Percentiles rank a stretch among this genome's conserved stretches.
phyloP scores from a whole-genome alignment of 2,888 invertebrate genomes.

The Cryptocheilus praepositus region DNA sequence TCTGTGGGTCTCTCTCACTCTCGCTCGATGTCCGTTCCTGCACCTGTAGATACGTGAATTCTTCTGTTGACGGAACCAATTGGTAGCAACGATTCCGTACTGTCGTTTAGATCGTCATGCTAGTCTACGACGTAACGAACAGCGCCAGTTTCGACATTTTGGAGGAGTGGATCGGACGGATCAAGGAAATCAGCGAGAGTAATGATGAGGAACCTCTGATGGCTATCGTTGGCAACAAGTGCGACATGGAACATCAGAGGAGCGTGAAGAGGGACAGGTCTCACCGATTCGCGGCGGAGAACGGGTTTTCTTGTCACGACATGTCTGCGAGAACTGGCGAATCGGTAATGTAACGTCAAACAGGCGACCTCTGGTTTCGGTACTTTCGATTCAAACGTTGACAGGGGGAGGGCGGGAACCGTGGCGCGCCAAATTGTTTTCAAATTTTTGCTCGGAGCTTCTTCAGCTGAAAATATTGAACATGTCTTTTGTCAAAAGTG shows the following conservation, averaged over 20 bases:
- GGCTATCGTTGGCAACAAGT: conserved; percentile 83
- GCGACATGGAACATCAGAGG: conserved; percentile 85
- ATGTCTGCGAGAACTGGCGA: conserved; percentile 86
- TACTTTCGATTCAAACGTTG: too few species aligned
- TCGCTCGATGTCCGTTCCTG: too few species aligned
- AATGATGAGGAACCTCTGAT: conserved; percentile 77
- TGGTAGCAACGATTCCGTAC: too few species aligned
- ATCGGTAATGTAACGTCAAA: conserved; percentile 76
- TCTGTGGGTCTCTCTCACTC: too few species aligned
- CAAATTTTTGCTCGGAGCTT: too few species aligned
- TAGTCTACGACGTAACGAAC: conserved; percentile 91
- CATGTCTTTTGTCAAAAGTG: too few species aligned
- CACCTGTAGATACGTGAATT: too few species aligned
- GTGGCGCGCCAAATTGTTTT: too few species aligned
- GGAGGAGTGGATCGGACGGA: conserved; percentile 81
- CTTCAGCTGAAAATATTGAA: too few species aligned
- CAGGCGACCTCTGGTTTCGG: too few species aligned
- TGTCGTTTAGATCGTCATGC: conserved; percentile 80
- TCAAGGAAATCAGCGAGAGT: conserved; percentile 74
- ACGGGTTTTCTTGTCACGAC: conserved; percentile 79
- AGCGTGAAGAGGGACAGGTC: conserved; percentile 81
- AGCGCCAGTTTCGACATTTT: conserved; percentile 87
- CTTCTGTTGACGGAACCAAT: too few species aligned
- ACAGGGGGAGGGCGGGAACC: too few species aligned
- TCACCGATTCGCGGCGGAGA: conserved; percentile 80